These are phyloP conservation scores for Zygogramma bicolorata DNA, from an alignment of 2,888 invertebrate species.

Conservation along the genomic window DNA sequence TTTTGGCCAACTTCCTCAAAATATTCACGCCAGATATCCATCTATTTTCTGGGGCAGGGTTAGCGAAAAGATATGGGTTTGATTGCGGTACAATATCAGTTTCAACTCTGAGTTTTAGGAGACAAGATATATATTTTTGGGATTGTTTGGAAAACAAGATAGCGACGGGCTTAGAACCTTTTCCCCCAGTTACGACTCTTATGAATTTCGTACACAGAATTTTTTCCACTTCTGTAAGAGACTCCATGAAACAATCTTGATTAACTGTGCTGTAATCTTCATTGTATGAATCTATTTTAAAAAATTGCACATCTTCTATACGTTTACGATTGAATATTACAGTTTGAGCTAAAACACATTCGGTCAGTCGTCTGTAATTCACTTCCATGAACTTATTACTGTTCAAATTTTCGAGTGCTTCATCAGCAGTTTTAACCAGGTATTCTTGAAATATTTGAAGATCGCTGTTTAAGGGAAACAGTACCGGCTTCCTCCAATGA, in stretches of 20 bases:
- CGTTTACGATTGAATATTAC: no score
- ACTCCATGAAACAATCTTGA: slow-evolving; percentile 6
- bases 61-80: slow-evolving; percentile 46
- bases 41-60: slow-evolving; percentile 40
- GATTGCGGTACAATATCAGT: slow-evolving; percentile 40
- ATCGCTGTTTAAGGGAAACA: slow-evolving; percentile 4
- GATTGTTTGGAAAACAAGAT: slow-evolving; percentile 41
- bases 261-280: background rate
- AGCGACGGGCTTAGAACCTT: slow-evolving; percentile 44
- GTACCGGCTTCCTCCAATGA: slow-evolving; percentile 13
- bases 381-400: no score
- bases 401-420: no score
- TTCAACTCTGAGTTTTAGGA: slow-evolving; percentile 28
- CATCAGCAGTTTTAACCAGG: no score
- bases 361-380: slow-evolving; percentile 13
- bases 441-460: no score
- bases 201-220: slow-evolving; percentile 32
- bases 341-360: slow-evolving; percentile 7
- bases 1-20: slow-evolving; percentile 37
- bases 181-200: slow-evolving; percentile 42
- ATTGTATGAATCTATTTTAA: slow-evolving; percentile 9
- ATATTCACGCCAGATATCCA: slow-evolving; percentile 40
- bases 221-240: no score
- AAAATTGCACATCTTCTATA: slow-evolving; percentile 16
- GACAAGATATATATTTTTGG: slow-evolving; percentile 27